Conservation (phyloP, 1,140 invertebrate genomes). For the Orchesella cincta region DNA sequence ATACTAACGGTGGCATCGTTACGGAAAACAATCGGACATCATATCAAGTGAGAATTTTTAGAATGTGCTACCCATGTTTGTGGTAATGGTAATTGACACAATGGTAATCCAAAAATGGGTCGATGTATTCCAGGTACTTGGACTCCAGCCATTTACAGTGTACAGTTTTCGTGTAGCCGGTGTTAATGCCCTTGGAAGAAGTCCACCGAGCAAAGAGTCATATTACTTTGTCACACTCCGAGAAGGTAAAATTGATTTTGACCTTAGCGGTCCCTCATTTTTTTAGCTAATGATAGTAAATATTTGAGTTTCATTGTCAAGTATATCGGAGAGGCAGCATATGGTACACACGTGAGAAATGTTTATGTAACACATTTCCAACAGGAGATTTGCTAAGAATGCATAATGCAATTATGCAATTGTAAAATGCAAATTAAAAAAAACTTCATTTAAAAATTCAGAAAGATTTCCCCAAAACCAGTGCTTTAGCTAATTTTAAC, state of each 20-base stretch:
- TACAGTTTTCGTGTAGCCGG: conserved; percentile 74
- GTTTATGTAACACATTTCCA: too few relatives aligned
- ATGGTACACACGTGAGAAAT: too few relatives aligned
- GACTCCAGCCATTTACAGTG: conserved; percentile 70
- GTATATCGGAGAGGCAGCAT: too few relatives aligned
- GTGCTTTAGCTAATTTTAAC: too few relatives aligned
- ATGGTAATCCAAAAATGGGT: not conserved
- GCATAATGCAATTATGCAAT: too few relatives aligned
- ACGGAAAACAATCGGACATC: conserved; percentile 68
- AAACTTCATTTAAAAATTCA: too few relatives aligned
- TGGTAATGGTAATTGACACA: not conserved
- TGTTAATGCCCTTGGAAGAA: conserved; percentile 70
- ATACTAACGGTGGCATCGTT: conserved; percentile 64
- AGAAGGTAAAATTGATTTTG: conserved; percentile 70
- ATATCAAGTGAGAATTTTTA: conserved; percentile 58
- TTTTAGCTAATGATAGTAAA: not conserved
- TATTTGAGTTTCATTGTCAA: too few relatives aligned
- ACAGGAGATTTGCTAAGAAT: too few relatives aligned
- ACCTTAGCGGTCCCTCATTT: not conserved
- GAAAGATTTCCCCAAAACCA: too few relatives aligned
- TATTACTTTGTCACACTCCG: conserved; percentile 75
- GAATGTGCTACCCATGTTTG: too few relatives aligned
- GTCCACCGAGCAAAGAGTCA: conserved; percentile 69
- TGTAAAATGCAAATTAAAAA: too few relatives aligned
- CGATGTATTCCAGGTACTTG: conserved; percentile 58